Percentiles rank a stretch among this genome's conserved stretches.
phyloP scores from a whole-genome alignment of 2,888 invertebrate species.

The Ochlodes sylvanus region DNA sequence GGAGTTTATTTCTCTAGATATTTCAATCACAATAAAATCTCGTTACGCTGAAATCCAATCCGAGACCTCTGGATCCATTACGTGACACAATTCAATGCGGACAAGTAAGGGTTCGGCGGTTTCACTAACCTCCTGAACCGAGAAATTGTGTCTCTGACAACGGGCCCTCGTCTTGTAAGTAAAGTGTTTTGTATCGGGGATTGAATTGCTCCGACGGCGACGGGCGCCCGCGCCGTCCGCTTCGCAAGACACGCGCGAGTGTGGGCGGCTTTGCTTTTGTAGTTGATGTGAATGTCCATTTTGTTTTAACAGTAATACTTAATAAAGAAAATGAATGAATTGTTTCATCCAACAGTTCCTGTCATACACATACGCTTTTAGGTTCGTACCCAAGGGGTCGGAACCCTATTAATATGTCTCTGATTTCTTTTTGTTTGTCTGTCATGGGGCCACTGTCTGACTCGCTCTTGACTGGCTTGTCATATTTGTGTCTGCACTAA shows the following conservation, averaged over 20 bases:
- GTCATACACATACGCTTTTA: too few relatives aligned
- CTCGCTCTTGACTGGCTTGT: too few relatives aligned
- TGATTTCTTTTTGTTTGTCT: too few relatives aligned
- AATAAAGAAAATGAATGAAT: neutral
- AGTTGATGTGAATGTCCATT: neutral
- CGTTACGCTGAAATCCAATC: conserved; percentile 11
- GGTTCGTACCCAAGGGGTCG: too few relatives aligned
- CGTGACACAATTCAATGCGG: conserved; percentile 5
- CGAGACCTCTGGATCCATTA: conserved; percentile 7
- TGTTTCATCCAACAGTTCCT: too few relatives aligned
- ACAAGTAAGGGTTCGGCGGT: conserved; percentile 9
- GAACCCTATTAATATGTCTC: too few relatives aligned
- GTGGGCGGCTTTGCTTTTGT: neutral
- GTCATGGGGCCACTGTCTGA: too few relatives aligned
- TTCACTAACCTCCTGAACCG: conserved; percentile 59
- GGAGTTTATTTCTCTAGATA: conserved; percentile 1
- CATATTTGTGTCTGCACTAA: too few relatives aligned
- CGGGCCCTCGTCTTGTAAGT: conserved; percentile 66
- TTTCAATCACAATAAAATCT: conserved; percentile 11
- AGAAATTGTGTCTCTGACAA: conserved; percentile 65
- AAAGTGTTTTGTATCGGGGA: conserved; percentile 77
- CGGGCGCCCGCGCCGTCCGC: neutral
- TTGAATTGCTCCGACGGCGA: conserved; percentile 60
- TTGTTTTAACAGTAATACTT: neutral
- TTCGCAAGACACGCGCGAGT: neutral